Evolutionary conservation across 2,888 invertebrate genomes (phyloP).

Genomic region (Hesperia comma): DNA sequence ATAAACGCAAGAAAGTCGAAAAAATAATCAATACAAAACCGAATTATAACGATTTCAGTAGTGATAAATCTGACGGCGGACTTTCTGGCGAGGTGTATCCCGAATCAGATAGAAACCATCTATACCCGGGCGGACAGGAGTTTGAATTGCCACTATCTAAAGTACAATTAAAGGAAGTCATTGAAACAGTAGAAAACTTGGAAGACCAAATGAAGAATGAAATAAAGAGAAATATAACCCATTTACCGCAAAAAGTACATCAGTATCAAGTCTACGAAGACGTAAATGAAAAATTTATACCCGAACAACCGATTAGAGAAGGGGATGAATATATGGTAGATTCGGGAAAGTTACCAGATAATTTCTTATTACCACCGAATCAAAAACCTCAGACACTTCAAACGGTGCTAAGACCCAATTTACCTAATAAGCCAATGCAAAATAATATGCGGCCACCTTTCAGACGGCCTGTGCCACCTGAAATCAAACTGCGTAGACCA

Average conservation of each 20-base stretch:
- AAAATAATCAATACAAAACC: constrained; percentile 79
- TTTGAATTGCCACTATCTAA: constrained; percentile 75
- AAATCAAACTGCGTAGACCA: constrained; percentile 74
- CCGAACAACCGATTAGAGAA: constrained; percentile 67
- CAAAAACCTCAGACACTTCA: constrained; percentile 76
- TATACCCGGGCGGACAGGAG: constrained; percentile 61
- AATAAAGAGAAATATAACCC: constrained; percentile 55
- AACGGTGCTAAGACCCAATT: constrained; percentile 69
- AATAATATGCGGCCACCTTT: constrained; percentile 64
- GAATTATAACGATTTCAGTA: constrained; percentile 81
- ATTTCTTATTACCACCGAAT: constrained; percentile 65
- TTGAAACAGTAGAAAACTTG: constrained; percentile 71
- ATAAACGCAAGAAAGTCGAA: constrained; percentile 69
- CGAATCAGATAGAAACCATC: constrained; percentile 53
- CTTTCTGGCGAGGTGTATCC: constrained; percentile 63
- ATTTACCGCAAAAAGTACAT: constrained; percentile 44
- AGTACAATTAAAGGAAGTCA: constrained; percentile 74
- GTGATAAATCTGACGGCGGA: constrained; percentile 58
- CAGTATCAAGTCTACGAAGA: constrained; percentile 74
- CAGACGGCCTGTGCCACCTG: constrained; percentile 73
- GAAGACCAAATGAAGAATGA: constrained; percentile 69
- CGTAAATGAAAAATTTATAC: constrained; percentile 59
- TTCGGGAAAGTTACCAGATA: constrained; percentile 59
- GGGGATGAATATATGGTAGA: constrained; percentile 72
- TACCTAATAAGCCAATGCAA: constrained; percentile 56